These are phyloP conservation scores for Malthinus flaveolus DNA, from an alignment of 2,888 invertebrate species.

Conservation along the genomic window DNA sequence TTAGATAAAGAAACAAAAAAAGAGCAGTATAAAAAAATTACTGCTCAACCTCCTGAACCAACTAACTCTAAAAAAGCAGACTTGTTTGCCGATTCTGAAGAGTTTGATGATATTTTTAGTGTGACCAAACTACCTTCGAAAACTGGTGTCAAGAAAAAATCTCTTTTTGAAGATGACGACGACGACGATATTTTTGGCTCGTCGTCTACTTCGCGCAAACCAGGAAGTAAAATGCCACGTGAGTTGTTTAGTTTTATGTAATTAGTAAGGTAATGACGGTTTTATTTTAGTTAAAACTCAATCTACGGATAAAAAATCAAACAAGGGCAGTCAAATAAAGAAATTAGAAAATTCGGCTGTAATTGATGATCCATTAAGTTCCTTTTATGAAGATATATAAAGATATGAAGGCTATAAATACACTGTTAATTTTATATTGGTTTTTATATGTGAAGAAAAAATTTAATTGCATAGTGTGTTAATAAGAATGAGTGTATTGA, in stretches of 20 bases:
- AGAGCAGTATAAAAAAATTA: neutral
- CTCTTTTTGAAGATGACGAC: conserved; percentile 42
- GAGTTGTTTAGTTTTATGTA: neutral
- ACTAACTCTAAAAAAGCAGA: conserved; percentile 8
- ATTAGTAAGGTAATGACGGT: neutral
- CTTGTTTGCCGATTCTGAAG: conserved; percentile 34
- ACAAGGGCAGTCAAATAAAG: conserved; percentile 37
- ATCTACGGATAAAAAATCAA: conserved; percentile 33
- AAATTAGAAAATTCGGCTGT: conserved; percentile 45
- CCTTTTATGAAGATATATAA: conserved; percentile 16
- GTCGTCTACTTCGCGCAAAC: conserved; percentile 8
- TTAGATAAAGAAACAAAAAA: neutral
- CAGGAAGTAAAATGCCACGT: conserved; percentile 12
- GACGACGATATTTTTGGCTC: conserved; percentile 44
- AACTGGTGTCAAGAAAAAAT: conserved; percentile 33
- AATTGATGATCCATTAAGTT: conserved; percentile 43
- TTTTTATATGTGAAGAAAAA: too few relatives aligned
- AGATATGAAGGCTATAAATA: too few relatives aligned
- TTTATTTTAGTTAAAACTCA: neutral
- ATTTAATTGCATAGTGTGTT: too few relatives aligned
- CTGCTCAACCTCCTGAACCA: neutral
- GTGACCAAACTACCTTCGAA: conserved; percentile 31
- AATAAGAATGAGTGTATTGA: too few relatives aligned
- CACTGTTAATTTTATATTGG: too few relatives aligned
- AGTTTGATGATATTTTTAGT: conserved; percentile 39